Conservation (phyloP, 1,140 invertebrate genomes). For the Frieseomelitta varia region DNA sequence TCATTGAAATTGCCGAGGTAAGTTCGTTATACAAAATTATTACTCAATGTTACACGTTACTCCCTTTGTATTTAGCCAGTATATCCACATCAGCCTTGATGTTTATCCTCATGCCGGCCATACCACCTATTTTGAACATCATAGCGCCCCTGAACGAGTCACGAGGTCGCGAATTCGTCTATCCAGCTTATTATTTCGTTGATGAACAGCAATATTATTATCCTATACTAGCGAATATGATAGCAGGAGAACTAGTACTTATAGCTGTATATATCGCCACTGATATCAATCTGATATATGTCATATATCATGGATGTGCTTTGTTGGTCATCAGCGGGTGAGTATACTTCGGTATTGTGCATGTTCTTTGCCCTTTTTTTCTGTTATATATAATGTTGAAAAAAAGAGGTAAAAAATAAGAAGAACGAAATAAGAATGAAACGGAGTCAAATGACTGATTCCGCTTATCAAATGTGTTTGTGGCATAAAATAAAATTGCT, state of each 20-base stretch:
- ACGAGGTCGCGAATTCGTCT: not conserved
- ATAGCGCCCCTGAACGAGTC: not conserved
- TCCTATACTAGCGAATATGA: not conserved
- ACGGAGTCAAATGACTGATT: too few relatives aligned
- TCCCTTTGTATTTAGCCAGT: not conserved
- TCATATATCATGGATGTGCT: not conserved
- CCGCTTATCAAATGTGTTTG: too few relatives aligned
- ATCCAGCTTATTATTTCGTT: constrained; percentile 12
- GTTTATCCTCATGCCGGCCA: not conserved
- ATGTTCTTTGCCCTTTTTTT: not conserved
- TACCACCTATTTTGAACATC: not conserved
- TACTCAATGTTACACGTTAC: not conserved
- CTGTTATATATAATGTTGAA: too few relatives aligned
- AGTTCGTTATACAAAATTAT: not conserved
- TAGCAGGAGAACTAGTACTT: not conserved
- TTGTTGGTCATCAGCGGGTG: constrained; percentile 5
- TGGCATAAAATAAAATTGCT: too few relatives aligned
- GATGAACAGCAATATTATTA: not conserved
- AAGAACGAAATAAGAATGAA: too few relatives aligned
- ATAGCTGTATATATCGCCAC: not conserved
- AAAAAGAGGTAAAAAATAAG: not conserved
- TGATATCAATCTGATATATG: not conserved
- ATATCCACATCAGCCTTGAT: too few relatives aligned
- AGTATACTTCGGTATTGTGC: not conserved
- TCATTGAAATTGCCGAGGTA: not conserved